Evolutionary conservation across 1,140 invertebrate species (phyloP).

Genomic region (Subanguina moxae): DNA sequence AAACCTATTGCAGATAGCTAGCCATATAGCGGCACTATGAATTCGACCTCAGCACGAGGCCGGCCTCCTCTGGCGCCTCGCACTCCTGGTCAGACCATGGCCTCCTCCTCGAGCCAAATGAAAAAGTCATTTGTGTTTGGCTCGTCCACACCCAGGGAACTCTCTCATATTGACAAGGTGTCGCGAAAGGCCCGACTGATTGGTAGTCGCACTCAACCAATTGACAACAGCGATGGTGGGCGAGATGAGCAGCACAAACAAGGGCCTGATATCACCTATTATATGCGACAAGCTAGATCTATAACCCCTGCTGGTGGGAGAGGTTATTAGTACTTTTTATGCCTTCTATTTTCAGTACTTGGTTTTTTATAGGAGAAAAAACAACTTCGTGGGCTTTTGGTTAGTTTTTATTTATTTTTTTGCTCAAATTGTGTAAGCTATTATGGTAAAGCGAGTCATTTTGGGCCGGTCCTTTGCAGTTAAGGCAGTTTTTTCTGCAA

Average conservation of each 20-base stretch:
- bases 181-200: not conserved
- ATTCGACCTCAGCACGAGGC: not conserved
- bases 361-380: conserved; percentile 3
- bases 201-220: conserved; percentile 1
- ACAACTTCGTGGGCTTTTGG: not conserved
- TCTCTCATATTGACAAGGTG: conserved; percentile 35
- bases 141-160: conserved; percentile 43
- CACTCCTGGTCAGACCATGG: not conserved
- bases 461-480: too few relatives aligned
- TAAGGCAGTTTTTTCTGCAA: too few relatives aligned
- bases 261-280: conserved; percentile 23
- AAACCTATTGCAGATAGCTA: too few relatives aligned
- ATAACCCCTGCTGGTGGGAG: conserved; percentile 8
- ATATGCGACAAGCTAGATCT: conserved; percentile 20
- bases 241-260: conserved; percentile 4
- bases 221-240: not conserved
- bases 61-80: not conserved
- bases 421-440: too few relatives aligned
- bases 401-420: conserved; percentile 21
- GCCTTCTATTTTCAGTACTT: not conserved
- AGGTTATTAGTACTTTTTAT: not conserved
- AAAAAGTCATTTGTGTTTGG: conserved; percentile 32
- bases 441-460: too few relatives aligned
- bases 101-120: not conserved
- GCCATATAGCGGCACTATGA: too few relatives aligned